These are phyloP conservation scores for Acipenser oxyrinchus DNA, from an alignment of 2,797 vertebrate species.

Conservation along the genomic window DNA sequence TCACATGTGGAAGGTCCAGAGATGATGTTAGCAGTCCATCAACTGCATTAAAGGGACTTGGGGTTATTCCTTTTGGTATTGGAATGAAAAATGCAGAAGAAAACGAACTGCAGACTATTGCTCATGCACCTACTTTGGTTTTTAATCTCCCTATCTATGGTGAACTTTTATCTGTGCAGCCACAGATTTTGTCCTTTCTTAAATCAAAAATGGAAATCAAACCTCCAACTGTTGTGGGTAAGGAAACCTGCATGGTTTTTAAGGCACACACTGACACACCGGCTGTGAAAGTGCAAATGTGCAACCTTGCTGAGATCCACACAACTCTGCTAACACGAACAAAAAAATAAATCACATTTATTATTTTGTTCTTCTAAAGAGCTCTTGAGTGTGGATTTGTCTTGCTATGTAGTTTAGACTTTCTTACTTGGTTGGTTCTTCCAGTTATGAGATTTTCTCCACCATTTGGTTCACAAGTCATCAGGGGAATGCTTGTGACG, in stretches of 20 bases:
- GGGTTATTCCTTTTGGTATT: slow-evolving; percentile 49
- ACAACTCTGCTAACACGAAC: neutral
- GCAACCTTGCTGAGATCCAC: neutral
- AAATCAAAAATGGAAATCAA: slow-evolving; percentile 44
- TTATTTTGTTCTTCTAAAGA: slow-evolving; percentile 18
- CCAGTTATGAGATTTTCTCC: neutral
- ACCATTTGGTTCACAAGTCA: neutral
- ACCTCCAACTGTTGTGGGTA: slow-evolving; percentile 47
- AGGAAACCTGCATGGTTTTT: slow-evolving; percentile 26
- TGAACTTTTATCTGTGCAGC: slow-evolving; percentile 56
- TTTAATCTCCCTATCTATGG: slow-evolving; percentile 36
- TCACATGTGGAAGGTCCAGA: slow-evolving; percentile 52
- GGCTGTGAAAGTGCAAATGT: neutral
- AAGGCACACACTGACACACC: neutral
- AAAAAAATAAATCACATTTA: slow-evolving; percentile 17
- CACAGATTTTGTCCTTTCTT: slow-evolving; percentile 52
- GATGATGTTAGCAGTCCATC: slow-evolving; percentile 50
- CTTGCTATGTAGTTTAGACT: slow-evolving; percentile 22
- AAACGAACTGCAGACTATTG: slow-evolving; percentile 15
- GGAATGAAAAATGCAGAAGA: slow-evolving; percentile 45
- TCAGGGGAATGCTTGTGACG: neutral
- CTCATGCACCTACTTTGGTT: slow-evolving; percentile 16
- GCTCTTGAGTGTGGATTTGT: slow-evolving; percentile 18
- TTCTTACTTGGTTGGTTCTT: slow-evolving; percentile 22
- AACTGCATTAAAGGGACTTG: slow-evolving; percentile 38